A percentile compares a stretch with the other conserved stretches of the same genome.
These are phyloP conservation scores for Cepaea nemoralis DNA, from an alignment of 1,140 invertebrate species.

Conservation along the genomic window DNA sequence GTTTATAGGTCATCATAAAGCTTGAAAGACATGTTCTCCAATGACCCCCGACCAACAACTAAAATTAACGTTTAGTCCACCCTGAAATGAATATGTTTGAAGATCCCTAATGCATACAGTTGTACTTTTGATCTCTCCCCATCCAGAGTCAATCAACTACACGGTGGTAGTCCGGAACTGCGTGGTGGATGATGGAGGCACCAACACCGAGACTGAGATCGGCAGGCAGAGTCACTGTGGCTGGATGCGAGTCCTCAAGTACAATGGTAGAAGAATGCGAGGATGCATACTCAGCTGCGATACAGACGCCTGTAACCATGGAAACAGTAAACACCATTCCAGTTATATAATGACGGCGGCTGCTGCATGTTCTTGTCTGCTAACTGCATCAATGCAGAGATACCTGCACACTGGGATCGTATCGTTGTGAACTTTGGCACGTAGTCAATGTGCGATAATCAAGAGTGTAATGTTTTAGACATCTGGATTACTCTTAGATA, in stretches of 20 bases:
- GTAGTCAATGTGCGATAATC: too few species aligned
- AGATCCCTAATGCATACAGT: too few species aligned
- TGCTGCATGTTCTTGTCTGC: background rate
- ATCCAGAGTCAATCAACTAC: conserved; percentile 41
- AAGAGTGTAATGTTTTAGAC: too few species aligned
- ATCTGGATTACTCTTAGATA: too few species aligned
- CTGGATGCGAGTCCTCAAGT: conserved; percentile 65
- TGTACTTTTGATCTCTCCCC: too few species aligned
- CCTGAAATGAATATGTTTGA: too few species aligned
- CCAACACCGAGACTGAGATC: conserved; percentile 68
- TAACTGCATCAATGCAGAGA: background rate
- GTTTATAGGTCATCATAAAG: too few species aligned
- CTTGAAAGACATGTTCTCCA: too few species aligned
- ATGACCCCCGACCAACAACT: too few species aligned
- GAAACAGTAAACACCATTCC: background rate
- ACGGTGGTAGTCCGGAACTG: conserved; percentile 73
- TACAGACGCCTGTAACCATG: conserved; percentile 73
- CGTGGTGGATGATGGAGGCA: conserved; percentile 73
- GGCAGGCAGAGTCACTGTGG: conserved; percentile 67
- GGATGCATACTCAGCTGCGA: conserved; percentile 77
- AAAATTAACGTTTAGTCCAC: too few species aligned
- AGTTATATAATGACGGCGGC: background rate
- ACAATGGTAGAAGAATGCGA: conserved; percentile 56
- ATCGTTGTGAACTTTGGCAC: too few species aligned
- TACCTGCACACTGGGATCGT: background rate